Evolutionary conservation across 2,888 invertebrate species (phyloP), one percentile per base, ranked within the genome.

Genomic region (Argyresthia goedartella): DNA sequence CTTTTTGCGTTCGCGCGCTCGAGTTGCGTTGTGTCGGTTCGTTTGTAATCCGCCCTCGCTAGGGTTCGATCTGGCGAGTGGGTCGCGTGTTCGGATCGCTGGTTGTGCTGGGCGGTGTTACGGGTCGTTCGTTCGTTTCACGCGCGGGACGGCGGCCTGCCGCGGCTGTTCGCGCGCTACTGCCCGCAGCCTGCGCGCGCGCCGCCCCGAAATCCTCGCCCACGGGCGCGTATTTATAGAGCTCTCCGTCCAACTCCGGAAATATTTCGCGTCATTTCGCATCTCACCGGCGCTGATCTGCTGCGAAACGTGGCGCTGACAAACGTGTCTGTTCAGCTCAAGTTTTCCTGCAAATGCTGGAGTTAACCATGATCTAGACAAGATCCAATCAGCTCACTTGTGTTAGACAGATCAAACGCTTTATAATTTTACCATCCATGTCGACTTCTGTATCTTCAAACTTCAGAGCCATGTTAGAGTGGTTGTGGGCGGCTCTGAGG

Each of bases 211-310:
- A 82, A 79, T 74, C 71, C 71, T 81, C 84, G 84, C 86, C 86
- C 86, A 85, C 85, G 77, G 73, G 69, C 82, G 69, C 76, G 76
- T 86, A 86, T 86, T 84, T 79, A 84, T 86, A 86, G 86, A 84
- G 76, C 80, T 81, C 82, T 84, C 25, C 77, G 79, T 77, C 77
- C 76, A 79, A 86, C 85, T 84, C 85, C 85, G 86, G 86, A 86
- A 85, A 86, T 85, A 85, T 85, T 86, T 86, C 81, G 86, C 86
- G 81, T 82, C 80, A 81, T 80, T 86, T 85, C 79, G 86, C 84
- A 81, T 77, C 73, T 78, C 69, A 73, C 75, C 63, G 70, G 66
- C 60, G 66, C 66, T 59, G 68, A 65, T 70, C 42, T 25, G 41
- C 25, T 42, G 44, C 14, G 15, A 44, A 13, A 14, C 9, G 44